Base-by-base conservation (phyloP, 2,113 vertebrate species). In the Periophthalmodon schlosseri region DNA sequence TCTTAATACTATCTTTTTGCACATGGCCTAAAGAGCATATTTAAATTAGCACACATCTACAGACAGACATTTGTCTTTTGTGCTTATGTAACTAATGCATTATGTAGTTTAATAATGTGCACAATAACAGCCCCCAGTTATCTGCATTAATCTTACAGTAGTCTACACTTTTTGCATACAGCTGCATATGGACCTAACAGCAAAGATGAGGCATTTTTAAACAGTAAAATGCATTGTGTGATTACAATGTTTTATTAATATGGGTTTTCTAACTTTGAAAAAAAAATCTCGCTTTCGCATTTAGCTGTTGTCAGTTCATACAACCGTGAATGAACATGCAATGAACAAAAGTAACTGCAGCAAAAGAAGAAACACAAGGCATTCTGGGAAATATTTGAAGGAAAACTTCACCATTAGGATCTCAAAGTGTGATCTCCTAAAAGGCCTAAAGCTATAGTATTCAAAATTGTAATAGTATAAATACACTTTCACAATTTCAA, bases 111-210 rank as follows among this genome's bases (percentile, higher is more conserved):
- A 65, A 20, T 65, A 39, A 39, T 39, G 63, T 44, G 63, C 63
- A 65, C 63, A 65, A 65, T 11, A 65, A 65, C 63, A 39, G 33
- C 63, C 63, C 11, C 18, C 24, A 63, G 60, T 63, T 4, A 63
- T 63, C 13, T 63, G 60, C 63, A 65, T 44, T 65, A n/a, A 44
- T 65, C 34, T 65, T 36, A 65, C 63, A 65, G 20, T 12, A 65
- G 63, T 15, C 60, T 36, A 36, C 60, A 64, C 33, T 20, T 34
- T 64, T 16, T 64, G 60, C 60, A 64, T 36, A 34, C 28, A 64
- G 33, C 18, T 34, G 12, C 60, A 60, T 3, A 60, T 13, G 23
- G 57, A 60, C 57, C 5, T 20, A 65, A 18, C 14, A 10, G 60
- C 60, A 34, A 9, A 65, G 63, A 44, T 13, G 8, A n/a, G 5